These are phyloP conservation scores for Halesus radiatus DNA, from an alignment of 1,140 invertebrate species.

Conservation along the genomic window DNA sequence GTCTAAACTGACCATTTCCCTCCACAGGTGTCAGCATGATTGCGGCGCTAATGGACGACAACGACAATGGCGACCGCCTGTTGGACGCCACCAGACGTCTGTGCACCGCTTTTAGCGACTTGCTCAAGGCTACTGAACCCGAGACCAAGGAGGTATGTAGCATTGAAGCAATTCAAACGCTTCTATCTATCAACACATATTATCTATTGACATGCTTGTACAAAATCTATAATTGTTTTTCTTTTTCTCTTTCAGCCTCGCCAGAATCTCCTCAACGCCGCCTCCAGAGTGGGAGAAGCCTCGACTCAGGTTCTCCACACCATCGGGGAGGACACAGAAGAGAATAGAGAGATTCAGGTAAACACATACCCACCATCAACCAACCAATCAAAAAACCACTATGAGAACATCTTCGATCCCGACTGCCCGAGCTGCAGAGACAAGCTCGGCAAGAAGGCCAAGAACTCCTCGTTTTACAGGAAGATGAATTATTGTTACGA, in stretches of 20 bases:
- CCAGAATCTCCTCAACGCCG: slow-evolving; percentile 93
- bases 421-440: slow-evolving; percentile 22
- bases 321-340: slow-evolving; percentile 91
- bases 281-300: slow-evolving; percentile 95
- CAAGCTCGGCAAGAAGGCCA: slow-evolving; percentile 39
- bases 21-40: slow-evolving; percentile 86
- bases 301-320: slow-evolving; percentile 94
- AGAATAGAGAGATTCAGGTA: slow-evolving; percentile 81
- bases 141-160: slow-evolving; percentile 86
- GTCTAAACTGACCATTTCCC: neutral
- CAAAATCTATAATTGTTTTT: slow-evolving; percentile 19
- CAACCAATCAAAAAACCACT: slow-evolving; percentile 21
- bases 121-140: slow-evolving; percentile 94
- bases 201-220: neutral
- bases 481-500: slow-evolving; percentile 69
- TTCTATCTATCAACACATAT: neutral
- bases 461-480: slow-evolving; percentile 65
- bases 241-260: slow-evolving; percentile 76
- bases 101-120: slow-evolving; percentile 94
- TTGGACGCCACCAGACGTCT: slow-evolving; percentile 93
- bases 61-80: slow-evolving; percentile 85
- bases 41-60: slow-evolving; percentile 92
- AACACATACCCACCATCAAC: slow-evolving; percentile 45
- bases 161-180: neutral
- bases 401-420: slow-evolving; percentile 37